Percentiles rank a stretch among this genome's conserved stretches.
Evolutionary conservation across 92 coral and sea anemone species (phyloP).

Genomic region (Actinernus sp.): DNA sequence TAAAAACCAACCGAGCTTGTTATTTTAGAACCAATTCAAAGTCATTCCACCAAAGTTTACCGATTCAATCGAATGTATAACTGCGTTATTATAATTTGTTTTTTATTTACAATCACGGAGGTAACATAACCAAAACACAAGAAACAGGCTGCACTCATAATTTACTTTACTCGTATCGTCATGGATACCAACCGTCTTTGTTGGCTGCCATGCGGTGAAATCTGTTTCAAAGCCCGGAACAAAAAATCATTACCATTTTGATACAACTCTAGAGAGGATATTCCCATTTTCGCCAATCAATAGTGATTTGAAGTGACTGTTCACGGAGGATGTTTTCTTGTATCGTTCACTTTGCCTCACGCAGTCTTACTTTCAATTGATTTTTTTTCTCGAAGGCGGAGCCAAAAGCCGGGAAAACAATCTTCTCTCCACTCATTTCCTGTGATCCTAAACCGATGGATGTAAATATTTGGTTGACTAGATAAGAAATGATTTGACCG

Average conservation of each 20-base stretch:
- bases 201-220: not conserved
- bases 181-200: slow-evolving; percentile 13
- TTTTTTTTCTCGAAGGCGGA: slow-evolving; percentile 80
- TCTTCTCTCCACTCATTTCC: slow-evolving; percentile 82
- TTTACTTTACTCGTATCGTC: slow-evolving; percentile 8
- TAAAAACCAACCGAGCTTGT: no score
- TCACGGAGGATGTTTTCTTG: slow-evolving; percentile 18
- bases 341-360: slow-evolving; percentile 27
- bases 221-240: slow-evolving; percentile 9
- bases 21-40: no score
- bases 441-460: slow-evolving; percentile 69
- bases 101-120: slow-evolving; percentile 17
- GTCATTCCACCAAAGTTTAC: no score
- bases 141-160: slow-evolving; percentile 14
- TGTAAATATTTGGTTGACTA: slow-evolving; percentile 78
- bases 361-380: slow-evolving; percentile 56
- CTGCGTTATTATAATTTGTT: not conserved
- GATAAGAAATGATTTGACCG: slow-evolving; percentile 69
- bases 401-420: slow-evolving; percentile 61
- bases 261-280: slow-evolving; percentile 22
- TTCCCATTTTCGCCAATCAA: slow-evolving; percentile 28
- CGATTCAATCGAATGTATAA: not conserved
- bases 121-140: slow-evolving; percentile 16
- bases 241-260: slow-evolving; percentile 10
- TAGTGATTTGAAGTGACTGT: slow-evolving; percentile 9